Evolutionary conservation across 2,888 invertebrate genomes (phyloP).

Genomic region (Rhaphigaster nebulosa): DNA sequence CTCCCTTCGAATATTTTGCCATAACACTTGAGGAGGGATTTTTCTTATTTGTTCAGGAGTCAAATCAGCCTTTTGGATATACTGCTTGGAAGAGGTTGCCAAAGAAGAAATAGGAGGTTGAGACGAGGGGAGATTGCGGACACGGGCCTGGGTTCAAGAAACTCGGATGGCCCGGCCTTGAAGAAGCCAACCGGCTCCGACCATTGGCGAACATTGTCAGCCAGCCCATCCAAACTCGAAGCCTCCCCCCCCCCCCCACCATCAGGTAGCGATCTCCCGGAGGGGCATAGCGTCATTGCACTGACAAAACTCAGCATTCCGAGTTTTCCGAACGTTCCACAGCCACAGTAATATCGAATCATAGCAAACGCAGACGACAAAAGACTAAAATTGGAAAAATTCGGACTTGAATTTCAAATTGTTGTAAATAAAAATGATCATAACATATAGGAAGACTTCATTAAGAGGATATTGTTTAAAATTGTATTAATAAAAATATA

Average conservation of each 20-base stretch:
- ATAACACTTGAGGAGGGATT: not conserved
- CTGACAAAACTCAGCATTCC: not conserved
- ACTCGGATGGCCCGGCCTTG: constrained; percentile 44
- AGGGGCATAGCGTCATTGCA: not conserved
- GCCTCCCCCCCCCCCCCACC: not conserved
- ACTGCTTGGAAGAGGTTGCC: constrained; percentile 11
- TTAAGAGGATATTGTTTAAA: too few species aligned
- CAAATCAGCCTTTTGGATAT: not conserved
- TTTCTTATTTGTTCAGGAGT: not conserved
- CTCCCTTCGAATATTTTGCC: not conserved
- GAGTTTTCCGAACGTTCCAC: not conserved
- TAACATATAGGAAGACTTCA: too few species aligned
- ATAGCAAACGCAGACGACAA: not conserved
- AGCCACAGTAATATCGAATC: not conserved
- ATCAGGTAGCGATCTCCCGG: not conserved
- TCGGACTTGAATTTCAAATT: not conserved
- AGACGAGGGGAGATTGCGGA: constrained; percentile 12
- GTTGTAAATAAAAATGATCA: too few species aligned
- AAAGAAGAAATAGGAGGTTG: not conserved
- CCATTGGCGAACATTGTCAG: constrained; percentile 35
- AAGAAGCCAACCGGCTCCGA: constrained; percentile 33
- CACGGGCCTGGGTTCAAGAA: constrained; percentile 33
- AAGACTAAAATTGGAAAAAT: not conserved
- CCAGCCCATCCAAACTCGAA: not conserved
- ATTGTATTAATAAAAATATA: too few species aligned